These are phyloP conservation scores for Sturnira hondurensis DNA, from an alignment of 2,113 vertebrate species.

Conservation along the genomic window DNA sequence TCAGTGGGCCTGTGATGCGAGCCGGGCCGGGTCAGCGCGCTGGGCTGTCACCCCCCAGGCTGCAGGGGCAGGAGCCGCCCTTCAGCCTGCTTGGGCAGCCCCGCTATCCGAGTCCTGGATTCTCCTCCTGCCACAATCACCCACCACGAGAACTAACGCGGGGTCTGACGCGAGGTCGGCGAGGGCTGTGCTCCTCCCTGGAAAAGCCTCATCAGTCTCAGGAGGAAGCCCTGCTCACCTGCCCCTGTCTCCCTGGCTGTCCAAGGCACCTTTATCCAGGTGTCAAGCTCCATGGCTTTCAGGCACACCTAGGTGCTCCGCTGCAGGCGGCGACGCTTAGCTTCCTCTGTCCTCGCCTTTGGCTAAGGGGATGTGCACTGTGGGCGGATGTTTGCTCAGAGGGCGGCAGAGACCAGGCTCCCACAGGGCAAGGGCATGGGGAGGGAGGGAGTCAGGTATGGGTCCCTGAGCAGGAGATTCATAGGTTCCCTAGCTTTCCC, in stretches of 20 bases:
- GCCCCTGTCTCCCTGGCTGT: not conserved
- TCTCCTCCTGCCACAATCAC: not conserved
- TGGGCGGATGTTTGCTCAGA: not conserved
- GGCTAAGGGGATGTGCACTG: not conserved
- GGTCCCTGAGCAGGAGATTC: not conserved
- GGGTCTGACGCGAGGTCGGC: rapidly evolving
- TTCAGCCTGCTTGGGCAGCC: not conserved
- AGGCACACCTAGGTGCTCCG: not conserved
- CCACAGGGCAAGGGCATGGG: not conserved
- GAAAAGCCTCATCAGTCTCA: not conserved
- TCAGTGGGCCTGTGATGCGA: rapidly evolving
- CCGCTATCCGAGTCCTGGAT: not conserved
- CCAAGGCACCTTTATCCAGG: not conserved
- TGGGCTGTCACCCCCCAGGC: not conserved
- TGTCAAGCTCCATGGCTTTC: not conserved
- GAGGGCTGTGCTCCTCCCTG: not conserved
- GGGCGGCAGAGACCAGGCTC: not conserved
- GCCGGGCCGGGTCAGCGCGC: rapidly evolving
- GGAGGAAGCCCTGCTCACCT: not conserved
- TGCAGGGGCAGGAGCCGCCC: not conserved
- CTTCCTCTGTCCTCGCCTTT: rapidly evolving
- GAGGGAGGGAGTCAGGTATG: not conserved
- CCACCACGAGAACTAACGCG: not conserved
- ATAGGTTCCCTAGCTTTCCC: not conserved
- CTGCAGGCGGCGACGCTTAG: not conserved